phyloP scores from a whole-genome alignment of 2,797 vertebrate species.

The Phoeniculus purpureus region DNA sequence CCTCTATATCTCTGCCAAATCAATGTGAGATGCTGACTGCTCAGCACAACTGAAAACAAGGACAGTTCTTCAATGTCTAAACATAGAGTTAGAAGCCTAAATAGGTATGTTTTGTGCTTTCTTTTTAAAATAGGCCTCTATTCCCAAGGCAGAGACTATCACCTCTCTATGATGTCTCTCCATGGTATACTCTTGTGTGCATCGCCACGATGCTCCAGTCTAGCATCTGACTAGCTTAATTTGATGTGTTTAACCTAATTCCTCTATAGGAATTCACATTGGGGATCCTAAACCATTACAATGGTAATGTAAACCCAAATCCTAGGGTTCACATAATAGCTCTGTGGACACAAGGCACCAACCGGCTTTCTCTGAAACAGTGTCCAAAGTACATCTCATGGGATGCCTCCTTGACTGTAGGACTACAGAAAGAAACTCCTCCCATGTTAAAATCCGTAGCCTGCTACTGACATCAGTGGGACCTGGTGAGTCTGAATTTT shows the following conservation, averaged over 20 bases:
- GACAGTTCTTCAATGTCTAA: constrained; percentile 21
- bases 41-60: constrained; percentile 34
- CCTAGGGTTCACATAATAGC: neutral
- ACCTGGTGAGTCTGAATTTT: neutral
- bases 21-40: neutral
- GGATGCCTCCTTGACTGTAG: neutral
- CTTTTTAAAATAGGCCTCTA: constrained; percentile 5
- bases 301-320: neutral
- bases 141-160: neutral
- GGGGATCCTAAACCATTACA: neutral
- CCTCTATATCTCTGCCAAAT: neutral
- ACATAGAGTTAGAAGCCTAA: constrained; percentile 25
- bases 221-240: constrained; percentile 22
- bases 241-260: constrained; percentile 5
- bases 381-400: neutral
- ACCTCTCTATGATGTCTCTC: neutral
- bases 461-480: neutral
- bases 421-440: neutral
- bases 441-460: neutral
- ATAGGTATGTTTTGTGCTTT: neutral
- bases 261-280: neutral
- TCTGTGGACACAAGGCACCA: neutral
- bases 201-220: neutral
- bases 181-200: neutral
- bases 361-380: neutral